Base-by-base conservation (phyloP, 1,140 invertebrate genomes). In the Drosophila takahashii region DNA sequence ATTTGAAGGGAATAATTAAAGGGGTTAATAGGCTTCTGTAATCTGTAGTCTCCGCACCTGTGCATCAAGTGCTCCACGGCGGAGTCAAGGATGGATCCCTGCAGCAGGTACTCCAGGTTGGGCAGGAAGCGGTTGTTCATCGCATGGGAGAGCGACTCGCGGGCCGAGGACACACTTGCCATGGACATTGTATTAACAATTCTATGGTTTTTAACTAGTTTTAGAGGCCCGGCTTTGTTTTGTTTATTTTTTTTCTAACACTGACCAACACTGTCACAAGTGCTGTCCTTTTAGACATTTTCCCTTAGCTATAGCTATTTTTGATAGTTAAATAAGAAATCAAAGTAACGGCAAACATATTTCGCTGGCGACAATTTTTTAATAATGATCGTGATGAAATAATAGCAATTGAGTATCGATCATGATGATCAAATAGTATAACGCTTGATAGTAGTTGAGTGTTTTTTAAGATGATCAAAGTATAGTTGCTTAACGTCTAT, bases 21-120 rank as follows among this genome's bases (percentile, higher is more conserved):
- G 27, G 13, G 8, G 2, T n/a, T 26, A 26, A 0, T 34, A 4
- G 13, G 5, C 1, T n/a, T 15, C n/a, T n/a, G n/a, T 1, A 27
- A 36, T 16, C 8, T 0, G 5, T 2, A 3, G 22, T 29, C 29
- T 5, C 0, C 10, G 16, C 9, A 92, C 77, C 98, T 93, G 90
- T 99, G 97, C 13, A 99, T 93, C 16, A 99, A 93, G n/a, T 98
- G 96, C 92, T 98, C 97, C 11, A 98, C 96, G 45, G 96, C 96
- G n/a, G 95, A 95, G 92, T 99, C 98, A 29, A 98, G 91, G 27
- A 99, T 97, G 54, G 97, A 98, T 11, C 97, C 97, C 93, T 98
- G 97, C 10, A 98, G 93, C 53, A 98, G 93, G 91, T 98, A 98
- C 93, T 98, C 97, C 90, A 97, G 96, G 91, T 98, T 97, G 2